Conservation (phyloP, 2,888 invertebrate species). For the Synergus itoensis region DNA sequence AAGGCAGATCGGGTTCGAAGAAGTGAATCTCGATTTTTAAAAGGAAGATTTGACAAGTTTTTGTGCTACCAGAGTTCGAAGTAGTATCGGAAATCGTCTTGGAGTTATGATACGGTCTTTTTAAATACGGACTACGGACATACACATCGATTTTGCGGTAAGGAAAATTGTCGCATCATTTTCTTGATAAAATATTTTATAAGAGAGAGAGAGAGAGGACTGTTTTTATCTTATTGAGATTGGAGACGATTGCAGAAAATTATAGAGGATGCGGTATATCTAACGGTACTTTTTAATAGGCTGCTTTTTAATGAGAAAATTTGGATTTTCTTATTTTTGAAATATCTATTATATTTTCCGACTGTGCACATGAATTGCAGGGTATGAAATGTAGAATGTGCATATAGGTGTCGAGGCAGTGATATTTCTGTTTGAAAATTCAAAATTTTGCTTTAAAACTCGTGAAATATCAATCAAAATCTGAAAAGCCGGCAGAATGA, state of each 20-base stretch:
- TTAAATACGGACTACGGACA: constrained; percentile 23
- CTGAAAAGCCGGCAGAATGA: too few species aligned
- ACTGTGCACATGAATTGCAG: neutral
- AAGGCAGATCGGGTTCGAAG: neutral
- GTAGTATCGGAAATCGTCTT: neutral
- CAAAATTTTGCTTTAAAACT: too few species aligned
- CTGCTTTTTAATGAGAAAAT: neutral
- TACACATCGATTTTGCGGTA: constrained; percentile 30
- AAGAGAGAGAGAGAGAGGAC: neutral
- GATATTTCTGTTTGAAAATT: neutral
- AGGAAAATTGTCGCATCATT: neutral
- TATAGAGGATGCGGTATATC: constrained; percentile 1
- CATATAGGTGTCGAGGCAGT: neutral
- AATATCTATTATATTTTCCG: neutral
- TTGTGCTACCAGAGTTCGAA: constrained; percentile 20
- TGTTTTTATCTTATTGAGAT: neutral
- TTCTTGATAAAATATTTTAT: neutral
- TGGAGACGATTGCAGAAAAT: neutral
- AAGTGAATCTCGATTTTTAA: constrained; percentile 8
- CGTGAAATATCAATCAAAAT: too few species aligned
- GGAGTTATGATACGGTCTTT: constrained; percentile 22
- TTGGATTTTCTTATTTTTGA: neutral
- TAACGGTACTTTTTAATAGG: neutral
- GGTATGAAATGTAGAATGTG: neutral
- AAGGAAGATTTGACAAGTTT: neutral